A percentile compares a stretch with the other conserved stretches of the same genome.
phyloP scores from a whole-genome alignment of 1,140 invertebrate genomes.

The Cecropterus lyciades region DNA sequence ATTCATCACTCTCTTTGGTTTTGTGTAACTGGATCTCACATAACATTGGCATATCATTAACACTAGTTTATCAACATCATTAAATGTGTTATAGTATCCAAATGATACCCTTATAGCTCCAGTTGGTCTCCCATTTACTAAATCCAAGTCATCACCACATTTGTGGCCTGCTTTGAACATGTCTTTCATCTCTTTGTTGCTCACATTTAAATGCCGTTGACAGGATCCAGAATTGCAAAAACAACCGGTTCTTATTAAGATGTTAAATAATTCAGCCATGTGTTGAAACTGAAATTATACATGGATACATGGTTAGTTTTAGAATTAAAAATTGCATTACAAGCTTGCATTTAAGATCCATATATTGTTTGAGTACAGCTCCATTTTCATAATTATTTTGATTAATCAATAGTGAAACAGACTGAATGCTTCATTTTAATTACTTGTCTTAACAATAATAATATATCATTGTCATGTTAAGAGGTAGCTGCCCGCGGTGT shows the following conservation, averaged over 20 bases:
- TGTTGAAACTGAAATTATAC: constrained; percentile 96
- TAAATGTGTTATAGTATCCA: constrained; percentile 93
- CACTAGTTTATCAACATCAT: constrained; percentile 90
- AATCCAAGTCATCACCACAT: constrained; percentile 95
- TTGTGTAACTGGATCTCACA: constrained; percentile 68
- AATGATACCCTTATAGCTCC: constrained; percentile 97
- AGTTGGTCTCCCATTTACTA: constrained; percentile 95
- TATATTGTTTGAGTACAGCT: too few relatives aligned
- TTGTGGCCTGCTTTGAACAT: constrained; percentile 95
- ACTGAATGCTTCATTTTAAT: too few relatives aligned
- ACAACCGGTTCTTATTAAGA: constrained; percentile 96
- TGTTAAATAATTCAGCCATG: constrained; percentile 93
- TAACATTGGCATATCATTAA: constrained; percentile 90
- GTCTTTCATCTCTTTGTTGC: constrained; percentile 88
- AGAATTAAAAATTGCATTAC: too few relatives aligned
- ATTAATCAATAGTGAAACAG: too few relatives aligned
- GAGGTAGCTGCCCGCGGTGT: too few relatives aligned
- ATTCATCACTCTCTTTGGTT: constrained; percentile 50
- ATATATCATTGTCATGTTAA: too few relatives aligned
- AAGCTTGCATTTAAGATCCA: too few relatives aligned
- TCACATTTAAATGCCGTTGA: constrained; percentile 91
- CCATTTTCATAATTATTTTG: too few relatives aligned
- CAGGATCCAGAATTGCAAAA: constrained; percentile 99
- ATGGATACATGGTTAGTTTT: constrained; percentile 46
- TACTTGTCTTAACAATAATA: too few relatives aligned